Evolutionary conservation across 2,113 vertebrate genomes (phyloP).

Genomic region (Thamnophis sirtalis): DNA sequence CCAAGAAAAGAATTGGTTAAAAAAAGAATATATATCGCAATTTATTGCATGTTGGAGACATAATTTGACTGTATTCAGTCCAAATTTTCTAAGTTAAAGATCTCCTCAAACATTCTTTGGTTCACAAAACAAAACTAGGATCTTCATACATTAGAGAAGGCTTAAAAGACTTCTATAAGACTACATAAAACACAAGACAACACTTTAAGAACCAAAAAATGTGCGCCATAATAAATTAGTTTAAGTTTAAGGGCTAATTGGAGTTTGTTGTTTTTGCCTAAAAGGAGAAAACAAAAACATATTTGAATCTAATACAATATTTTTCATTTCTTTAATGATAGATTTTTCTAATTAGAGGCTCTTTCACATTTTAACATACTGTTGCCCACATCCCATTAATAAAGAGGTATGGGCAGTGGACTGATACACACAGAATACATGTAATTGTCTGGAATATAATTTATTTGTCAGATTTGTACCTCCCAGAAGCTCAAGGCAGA

Average conservation of each 20-base stretch:
- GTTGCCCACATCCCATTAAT: neutral
- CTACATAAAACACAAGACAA: neutral
- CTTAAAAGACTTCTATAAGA: neutral
- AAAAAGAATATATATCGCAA: neutral
- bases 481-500: neutral
- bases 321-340: neutral
- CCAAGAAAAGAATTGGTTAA: neutral
- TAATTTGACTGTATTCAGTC: neutral
- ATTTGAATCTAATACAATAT: neutral
- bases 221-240: neutral
- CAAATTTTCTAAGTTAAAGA: neutral
- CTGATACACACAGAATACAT: neutral
- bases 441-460: neutral
- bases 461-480: neutral
- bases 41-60: neutral
- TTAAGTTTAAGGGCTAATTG: neutral
- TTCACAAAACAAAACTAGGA: neutral
- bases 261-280: neutral
- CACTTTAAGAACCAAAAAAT: neutral
- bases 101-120: neutral
- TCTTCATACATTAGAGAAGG: neutral
- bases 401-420: neutral
- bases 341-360: neutral
- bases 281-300: neutral
- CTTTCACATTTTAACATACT: neutral